A percentile compares a stretch with the other conserved stretches of the same genome.
These are phyloP conservation scores for Kudoa iwatai DNA, from an alignment of 30 jellyfish, hydroid and myxozoan genomes.

Conservation along the genomic window DNA sequence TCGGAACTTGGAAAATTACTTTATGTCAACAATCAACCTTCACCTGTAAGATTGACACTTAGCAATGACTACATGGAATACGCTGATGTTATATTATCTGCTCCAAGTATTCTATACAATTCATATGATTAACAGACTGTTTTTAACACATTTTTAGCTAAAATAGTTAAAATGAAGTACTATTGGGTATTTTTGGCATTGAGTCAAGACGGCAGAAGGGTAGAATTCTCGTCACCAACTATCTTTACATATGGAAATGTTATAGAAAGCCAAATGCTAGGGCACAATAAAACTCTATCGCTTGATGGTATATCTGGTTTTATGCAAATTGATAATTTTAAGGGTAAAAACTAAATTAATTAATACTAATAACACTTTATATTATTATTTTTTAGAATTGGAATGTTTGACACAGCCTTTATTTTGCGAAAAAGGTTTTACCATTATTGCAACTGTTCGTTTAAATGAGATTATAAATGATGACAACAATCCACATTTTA, in stretches of 20 bases:
- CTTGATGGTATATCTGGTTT: slow-evolving; percentile 26
- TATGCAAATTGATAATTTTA: slow-evolving; percentile 48
- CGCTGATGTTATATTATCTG: slow-evolving; percentile 30
- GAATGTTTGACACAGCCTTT: slow-evolving; percentile 43
- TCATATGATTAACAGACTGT: not conserved
- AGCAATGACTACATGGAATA: slow-evolving; percentile 31
- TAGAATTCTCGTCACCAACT: slow-evolving; percentile 7
- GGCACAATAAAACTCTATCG: slow-evolving; percentile 7
- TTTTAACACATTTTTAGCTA: not conserved
- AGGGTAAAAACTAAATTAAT: slow-evolving; percentile 21
- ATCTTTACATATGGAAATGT: slow-evolving; percentile 14
- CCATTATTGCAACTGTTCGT: slow-evolving; percentile 21
- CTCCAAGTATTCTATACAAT: slow-evolving; percentile 9
- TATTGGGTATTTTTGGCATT: not conserved
- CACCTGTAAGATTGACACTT: slow-evolving; percentile 19
- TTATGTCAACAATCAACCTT: slow-evolving; percentile 19
- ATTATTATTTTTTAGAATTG: slow-evolving; percentile 4
- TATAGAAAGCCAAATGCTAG: too few relatives aligned
- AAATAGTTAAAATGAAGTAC: not conserved
- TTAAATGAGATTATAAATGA: slow-evolving; percentile 14
- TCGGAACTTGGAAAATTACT: slow-evolving; percentile 25
- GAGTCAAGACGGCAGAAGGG: not conserved
- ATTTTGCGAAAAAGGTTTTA: slow-evolving; percentile 57
- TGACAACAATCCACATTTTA: slow-evolving; percentile 10
- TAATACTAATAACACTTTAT: not conserved